Conservation (phyloP, 1,140 invertebrate genomes). For the Drosophila arawakana region DNA sequence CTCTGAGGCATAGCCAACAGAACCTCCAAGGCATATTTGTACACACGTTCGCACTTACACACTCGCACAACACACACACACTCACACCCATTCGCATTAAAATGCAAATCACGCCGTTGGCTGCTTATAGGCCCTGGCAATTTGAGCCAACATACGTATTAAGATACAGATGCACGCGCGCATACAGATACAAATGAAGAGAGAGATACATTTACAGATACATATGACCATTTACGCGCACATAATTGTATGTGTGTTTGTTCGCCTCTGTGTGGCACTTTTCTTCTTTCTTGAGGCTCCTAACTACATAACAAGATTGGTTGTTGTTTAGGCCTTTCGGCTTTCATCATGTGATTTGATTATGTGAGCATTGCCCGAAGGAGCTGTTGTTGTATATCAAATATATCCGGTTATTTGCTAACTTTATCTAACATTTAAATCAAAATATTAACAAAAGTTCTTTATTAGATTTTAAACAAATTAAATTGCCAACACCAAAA, state of each 20-base stretch:
- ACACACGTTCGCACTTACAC: conserved; percentile 30
- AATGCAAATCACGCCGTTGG: conserved; percentile 75
- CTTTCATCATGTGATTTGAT: conserved; percentile 35
- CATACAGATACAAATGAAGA: conserved; percentile 21
- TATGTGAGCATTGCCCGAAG: conserved; percentile 28
- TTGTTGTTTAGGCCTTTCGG: conserved; percentile 24
- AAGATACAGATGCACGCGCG: conserved; percentile 12
- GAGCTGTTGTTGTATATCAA: conserved; percentile 18
- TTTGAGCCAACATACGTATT: conserved; percentile 41
- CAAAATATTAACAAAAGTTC: conserved; percentile 5
- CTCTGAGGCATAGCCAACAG: conserved; percentile 11
- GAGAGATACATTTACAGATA: conserved; percentile 34
- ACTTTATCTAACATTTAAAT: not conserved
- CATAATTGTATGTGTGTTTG: conserved; percentile 32
- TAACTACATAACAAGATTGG: conserved; percentile 37
- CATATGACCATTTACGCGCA: conserved; percentile 35
- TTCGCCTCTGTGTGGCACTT: too few species aligned
- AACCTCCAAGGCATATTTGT: conserved; percentile 42
- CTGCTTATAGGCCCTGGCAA: conserved; percentile 62
- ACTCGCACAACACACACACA: not conserved
- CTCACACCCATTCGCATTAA: conserved; percentile 62
- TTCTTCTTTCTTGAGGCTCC: conserved; percentile 10
- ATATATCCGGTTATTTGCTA: conserved; percentile 33
- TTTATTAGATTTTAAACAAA: conserved; percentile 2
- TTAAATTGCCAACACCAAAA: conserved; percentile 2